Base-by-base conservation (phyloP, 2,888 invertebrate genomes). In the Phania funesta region DNA sequence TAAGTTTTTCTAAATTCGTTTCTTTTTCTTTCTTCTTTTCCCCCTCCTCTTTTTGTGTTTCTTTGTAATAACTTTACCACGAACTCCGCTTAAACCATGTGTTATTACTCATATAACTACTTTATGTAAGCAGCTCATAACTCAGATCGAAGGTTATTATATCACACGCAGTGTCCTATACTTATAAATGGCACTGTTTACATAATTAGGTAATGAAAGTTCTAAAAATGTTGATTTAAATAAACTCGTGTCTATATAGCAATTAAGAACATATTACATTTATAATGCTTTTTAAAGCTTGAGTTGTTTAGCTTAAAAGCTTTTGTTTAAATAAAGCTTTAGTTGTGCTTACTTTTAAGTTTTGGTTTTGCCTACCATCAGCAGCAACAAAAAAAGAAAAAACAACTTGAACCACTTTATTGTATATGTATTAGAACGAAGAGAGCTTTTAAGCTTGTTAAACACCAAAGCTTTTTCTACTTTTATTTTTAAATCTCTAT, bases 131-230 rank as follows among this genome's bases (percentile, higher is more conserved):
- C 85, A 84, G 85, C 84, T 75, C 83, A 85, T 84, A 78, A 75
- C 65, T 78, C 83, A 88, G 90, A 91, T 86, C 88, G 90, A 87
- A 90, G 90, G 87, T 87, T 90, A 86, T 87, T 90, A 88, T 90
- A 90, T 78, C 82, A 82, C 88, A 89, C 90, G 87, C 90, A 90
- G 88, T 90, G 90, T 87, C 91, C 91, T 84, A 88, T 91, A 88
- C 88, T 90, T 89, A 89, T 91, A 89, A 90, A 90, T 87, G 90
- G 90, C 88, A 90, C 90, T 85, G 89, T 91, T 88, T 90, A 90
- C 87, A 88, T 91, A 86, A 91, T 91, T 90, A 90, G 90, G 90
- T 90, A 79, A 81, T 85, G 56, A 62, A 62, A 26, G 18, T 52
- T 56, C 67, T 67, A 54, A 76, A 62, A 76, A 70, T 65, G 73